These are phyloP conservation scores for Rhineura floridana DNA, from an alignment of 2,113 vertebrate species.

Conservation along the genomic window DNA sequence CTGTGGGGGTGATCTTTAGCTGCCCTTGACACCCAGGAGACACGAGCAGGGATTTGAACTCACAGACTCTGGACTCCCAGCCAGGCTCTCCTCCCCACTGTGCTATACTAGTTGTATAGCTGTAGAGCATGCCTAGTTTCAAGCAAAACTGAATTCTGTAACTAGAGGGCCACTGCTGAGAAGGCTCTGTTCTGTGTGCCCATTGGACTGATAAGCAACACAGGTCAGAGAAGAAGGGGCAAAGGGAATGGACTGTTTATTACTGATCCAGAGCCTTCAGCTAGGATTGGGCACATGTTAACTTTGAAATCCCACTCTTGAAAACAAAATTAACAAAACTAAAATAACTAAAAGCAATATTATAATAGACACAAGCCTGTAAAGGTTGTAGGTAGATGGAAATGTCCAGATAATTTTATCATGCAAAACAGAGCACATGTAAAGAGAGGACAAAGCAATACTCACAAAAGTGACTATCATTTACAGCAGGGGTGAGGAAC, in stretches of 20 bases:
- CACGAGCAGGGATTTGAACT: too few relatives aligned
- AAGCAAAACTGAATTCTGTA: too few relatives aligned
- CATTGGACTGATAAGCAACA: background rate
- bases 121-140: too few relatives aligned
- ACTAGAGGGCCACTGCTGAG: background rate
- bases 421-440: too few relatives aligned
- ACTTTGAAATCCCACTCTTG: background rate
- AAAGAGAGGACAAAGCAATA: background rate
- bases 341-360: background rate
- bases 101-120: too few relatives aligned
- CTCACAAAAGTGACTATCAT: background rate
- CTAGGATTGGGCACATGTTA: background rate
- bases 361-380: background rate
- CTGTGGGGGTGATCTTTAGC: too few relatives aligned
- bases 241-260: background rate
- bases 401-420: background rate
- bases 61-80: too few relatives aligned
- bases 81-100: too few relatives aligned
- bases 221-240: background rate
- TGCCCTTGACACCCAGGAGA: too few relatives aligned
- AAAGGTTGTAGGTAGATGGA: background rate
- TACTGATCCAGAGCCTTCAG: background rate
- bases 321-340: background rate
- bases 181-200: too few relatives aligned
- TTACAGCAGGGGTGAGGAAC: background rate